These are phyloP conservation scores for Lysiphlebus fabarum DNA, from an alignment of 1,140 invertebrate genomes.

Conservation along the genomic window DNA sequence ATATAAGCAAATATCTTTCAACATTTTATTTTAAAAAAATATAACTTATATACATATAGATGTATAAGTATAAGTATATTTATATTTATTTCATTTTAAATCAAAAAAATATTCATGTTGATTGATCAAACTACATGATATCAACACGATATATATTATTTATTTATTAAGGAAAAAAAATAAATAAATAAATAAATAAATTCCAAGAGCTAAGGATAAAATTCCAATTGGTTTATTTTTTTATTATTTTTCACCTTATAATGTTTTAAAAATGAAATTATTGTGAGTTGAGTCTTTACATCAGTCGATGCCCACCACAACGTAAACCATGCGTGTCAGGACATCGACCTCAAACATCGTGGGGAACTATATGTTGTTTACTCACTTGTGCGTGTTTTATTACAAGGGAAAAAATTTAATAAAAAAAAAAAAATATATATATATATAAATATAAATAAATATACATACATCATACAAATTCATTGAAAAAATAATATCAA, in stretches of 20 bases:
- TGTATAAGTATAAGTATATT: no score
- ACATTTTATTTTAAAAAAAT: no score
- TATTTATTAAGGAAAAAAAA: not conserved
- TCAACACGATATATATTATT: not conserved
- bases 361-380: no score
- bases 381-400: no score
- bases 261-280: not conserved
- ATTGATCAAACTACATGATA: not conserved
- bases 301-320: conserved; percentile 37
- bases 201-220: not conserved
- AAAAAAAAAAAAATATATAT: no score
- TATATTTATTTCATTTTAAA: no score
- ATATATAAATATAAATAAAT: no score
- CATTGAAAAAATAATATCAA: no score
- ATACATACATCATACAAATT: no score
- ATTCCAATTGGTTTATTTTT: not conserved
- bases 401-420: no score
- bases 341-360: conserved; percentile 42
- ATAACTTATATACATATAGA: no score
- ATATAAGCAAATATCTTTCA: no score
- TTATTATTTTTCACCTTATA: not conserved
- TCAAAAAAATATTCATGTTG: not conserved
- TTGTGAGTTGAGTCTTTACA: conserved; percentile 2
- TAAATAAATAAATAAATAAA: not conserved
- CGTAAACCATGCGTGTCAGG: conserved; percentile 51